Evolutionary conservation across 2,888 invertebrate genomes (phyloP).

Genomic region (Selenia dentaria): DNA sequence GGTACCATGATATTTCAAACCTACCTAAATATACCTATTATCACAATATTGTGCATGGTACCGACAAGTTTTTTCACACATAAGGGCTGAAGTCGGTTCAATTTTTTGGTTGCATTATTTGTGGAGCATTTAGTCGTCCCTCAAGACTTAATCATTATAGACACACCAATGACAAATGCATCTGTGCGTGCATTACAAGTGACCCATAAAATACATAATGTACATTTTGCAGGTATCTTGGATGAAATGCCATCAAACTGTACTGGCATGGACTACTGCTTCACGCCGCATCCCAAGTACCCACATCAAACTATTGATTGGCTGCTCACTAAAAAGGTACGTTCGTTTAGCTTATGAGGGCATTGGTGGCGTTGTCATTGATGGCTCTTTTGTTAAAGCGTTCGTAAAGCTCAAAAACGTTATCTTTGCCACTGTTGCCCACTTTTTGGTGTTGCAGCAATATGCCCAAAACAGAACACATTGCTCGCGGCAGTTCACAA

Average conservation of each 20-base stretch:
- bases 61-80: no score
- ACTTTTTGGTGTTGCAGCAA: no score
- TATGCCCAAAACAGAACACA: no score
- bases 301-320: constrained; percentile 13
- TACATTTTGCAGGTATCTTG: background rate
- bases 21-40: no score
- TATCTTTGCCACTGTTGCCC: no score
- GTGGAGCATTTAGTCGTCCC: background rate
- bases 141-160: background rate
- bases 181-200: background rate
- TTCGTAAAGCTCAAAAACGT: no score
- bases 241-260: constrained; percentile 11
- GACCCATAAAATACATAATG: background rate
- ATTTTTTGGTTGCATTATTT: background rate
- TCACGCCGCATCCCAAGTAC: constrained; percentile 13
- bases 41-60: no score
- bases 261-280: constrained; percentile 8
- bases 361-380: no score
- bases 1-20: no score
- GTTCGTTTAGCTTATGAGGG: background rate
- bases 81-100: no score
- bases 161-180: background rate
- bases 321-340: constrained; percentile 8
- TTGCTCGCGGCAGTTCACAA: no score
- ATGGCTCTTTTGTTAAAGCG: no score